phyloP scores from a whole-genome alignment of 1,140 invertebrate species.

The Listronotus bonariensis region DNA sequence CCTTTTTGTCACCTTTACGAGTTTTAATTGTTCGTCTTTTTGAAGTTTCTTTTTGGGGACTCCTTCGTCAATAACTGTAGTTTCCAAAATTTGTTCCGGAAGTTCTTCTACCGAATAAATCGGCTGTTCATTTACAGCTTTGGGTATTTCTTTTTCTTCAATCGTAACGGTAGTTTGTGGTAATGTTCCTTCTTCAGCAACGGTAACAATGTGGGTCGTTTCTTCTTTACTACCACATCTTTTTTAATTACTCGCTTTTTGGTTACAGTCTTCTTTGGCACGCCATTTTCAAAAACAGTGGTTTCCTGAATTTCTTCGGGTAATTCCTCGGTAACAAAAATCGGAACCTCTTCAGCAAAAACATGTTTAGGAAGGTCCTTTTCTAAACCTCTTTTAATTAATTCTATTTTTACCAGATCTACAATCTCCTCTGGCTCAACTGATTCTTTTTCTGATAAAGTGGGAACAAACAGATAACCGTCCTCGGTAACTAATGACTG shows the following conservation, averaged over 20 bases:
- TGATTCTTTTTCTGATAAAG: conserved; percentile 41
- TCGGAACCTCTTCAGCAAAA: conserved; percentile 23
- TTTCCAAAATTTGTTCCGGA: conserved; percentile 45
- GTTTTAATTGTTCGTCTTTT: conserved; percentile 53
- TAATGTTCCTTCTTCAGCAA: conserved; percentile 47
- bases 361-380: conserved; percentile 36
- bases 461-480: conserved; percentile 38
- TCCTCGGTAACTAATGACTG: conserved; percentile 39
- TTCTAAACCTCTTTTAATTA: conserved; percentile 28
- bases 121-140: conserved; percentile 41
- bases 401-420: conserved; percentile 44
- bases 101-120: conserved; percentile 46
- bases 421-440: conserved; percentile 23
- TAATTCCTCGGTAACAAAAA: conserved; percentile 40
- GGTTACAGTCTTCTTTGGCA: conserved; percentile 50
- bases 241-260: conserved; percentile 55
- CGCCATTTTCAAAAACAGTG: conserved; percentile 42
- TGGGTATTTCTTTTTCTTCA: conserved; percentile 44
- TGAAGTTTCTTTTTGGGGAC: conserved; percentile 49
- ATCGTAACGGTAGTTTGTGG: conserved; percentile 46
- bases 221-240: conserved; percentile 49
- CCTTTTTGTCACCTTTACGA: conserved; percentile 44
- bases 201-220: conserved; percentile 49
- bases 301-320: conserved; percentile 50
- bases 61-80: conserved; percentile 43